Evolutionary conservation across 2,888 invertebrate species (phyloP), one percentile per base, ranked within the genome.

Genomic region (Eudemis profundana): DNA sequence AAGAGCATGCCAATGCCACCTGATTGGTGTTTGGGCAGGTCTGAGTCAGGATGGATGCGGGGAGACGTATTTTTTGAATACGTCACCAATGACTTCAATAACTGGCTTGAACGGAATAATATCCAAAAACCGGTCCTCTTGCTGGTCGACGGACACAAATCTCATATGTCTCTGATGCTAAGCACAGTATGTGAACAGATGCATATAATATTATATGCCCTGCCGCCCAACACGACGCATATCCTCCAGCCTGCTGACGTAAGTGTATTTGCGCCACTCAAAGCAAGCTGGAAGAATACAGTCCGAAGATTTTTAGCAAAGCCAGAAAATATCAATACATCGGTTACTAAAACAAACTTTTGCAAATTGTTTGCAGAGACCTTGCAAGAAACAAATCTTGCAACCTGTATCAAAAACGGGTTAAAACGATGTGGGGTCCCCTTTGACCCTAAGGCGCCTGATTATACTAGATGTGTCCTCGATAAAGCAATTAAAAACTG

Each of bases 11-110:
- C 77, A 0, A 14, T 15, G 56, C 54, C n/a, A n/a, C n/a, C n/a
- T n/a, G n/a, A 69, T 3, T 78, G 75, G 76, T 29, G 51, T n/a
- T n/a, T 76, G 0, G 75, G 76, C 0, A 69, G 46, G 65, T 67
- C 68, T 0, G 71, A 72, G 17, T 62, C 59, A 10, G 74, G 74
- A 10, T 73, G 74, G 74, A 75, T 72, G 69, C 62, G 50, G 10
- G 15, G 46, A 0, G 72, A 74, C 7, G 57, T 72, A 42, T 78
- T 78, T 27, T 76, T 67, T 61, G 75, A 78, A 69, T 78, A 77
- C 54, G 67, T 75, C 3, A 46, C 65, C 4, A 77, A 78, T 23
- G 67, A 68, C 2, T 75, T 78, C 36, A 53, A 75, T 57, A 65
- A 59, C 1, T 78, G 74, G 74, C 0, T 78, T 0, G 53, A 2